These are phyloP conservation scores for Protobothrops mucrosquamatus DNA, from an alignment of 2,113 vertebrate genomes.

Conservation along the genomic window DNA sequence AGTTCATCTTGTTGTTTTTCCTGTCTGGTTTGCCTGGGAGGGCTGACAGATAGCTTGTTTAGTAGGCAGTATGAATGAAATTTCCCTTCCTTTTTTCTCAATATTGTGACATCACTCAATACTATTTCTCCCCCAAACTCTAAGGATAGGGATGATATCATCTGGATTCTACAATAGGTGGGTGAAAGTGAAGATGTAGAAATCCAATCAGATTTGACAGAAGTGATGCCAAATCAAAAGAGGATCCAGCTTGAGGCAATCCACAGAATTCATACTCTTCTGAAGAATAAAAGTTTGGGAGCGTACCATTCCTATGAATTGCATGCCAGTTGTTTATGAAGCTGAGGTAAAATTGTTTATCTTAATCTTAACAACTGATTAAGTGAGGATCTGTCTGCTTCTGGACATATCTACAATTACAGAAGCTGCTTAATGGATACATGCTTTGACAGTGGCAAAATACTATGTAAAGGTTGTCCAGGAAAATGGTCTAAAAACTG, in stretches of 20 bases:
- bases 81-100: neutral
- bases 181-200: neutral
- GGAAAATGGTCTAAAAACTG: neutral
- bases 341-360: neutral
- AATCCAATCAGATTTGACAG: neutral
- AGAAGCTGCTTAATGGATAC: neutral
- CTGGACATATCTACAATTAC: neutral
- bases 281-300: neutral
- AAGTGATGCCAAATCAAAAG: neutral
- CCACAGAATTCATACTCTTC: neutral
- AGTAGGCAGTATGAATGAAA: neutral
- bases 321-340: neutral
- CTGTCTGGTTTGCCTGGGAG: neutral
- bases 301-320: neutral
- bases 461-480: neutral
- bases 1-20: neutral
- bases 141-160: neutral
- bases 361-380: neutral
- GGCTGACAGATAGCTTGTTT: neutral
- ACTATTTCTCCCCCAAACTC: neutral
- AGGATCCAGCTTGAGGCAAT: neutral
- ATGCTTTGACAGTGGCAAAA: neutral
- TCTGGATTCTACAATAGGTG: neutral
- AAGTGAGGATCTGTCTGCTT: neutral
- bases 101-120: neutral